Conservation (phyloP, 2,113 vertebrate genomes). For the Callospermophilus lateralis region DNA sequence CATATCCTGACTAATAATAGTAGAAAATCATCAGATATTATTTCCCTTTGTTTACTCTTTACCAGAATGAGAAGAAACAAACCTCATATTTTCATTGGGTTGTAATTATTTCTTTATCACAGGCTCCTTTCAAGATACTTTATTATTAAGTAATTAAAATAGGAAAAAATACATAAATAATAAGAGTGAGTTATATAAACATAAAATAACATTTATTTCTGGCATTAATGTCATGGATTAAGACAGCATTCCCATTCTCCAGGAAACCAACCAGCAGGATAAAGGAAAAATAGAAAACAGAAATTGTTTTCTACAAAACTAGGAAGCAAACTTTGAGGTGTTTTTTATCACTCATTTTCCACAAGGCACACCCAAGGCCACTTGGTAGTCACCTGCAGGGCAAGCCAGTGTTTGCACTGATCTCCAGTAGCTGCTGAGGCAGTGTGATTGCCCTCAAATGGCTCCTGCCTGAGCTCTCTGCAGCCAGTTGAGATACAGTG, state of each 20-base stretch:
- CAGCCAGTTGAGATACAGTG: too few species aligned
- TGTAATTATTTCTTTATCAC: not conserved
- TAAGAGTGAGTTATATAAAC: not conserved
- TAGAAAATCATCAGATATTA: not conserved
- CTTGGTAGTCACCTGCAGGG: too few species aligned
- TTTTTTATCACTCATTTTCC: not conserved
- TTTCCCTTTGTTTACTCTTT: not conserved
- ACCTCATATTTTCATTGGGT: not conserved
- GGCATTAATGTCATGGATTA: not conserved
- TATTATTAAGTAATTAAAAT: not conserved
- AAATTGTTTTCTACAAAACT: conserved; percentile 12
- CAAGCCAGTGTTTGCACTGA: too few species aligned
- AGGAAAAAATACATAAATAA: not conserved
- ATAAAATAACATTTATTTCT: not conserved
- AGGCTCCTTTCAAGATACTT: not conserved
- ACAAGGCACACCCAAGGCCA: too few species aligned
- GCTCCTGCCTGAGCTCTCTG: too few species aligned
- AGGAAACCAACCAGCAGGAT: not conserved
- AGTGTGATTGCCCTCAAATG: too few species aligned
- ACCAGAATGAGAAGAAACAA: not conserved
- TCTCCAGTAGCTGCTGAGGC: too few species aligned
- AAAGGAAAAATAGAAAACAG: not conserved
- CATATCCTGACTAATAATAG: not conserved
- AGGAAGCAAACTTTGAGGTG: not conserved
- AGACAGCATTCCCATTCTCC: not conserved